Base-by-base conservation (phyloP, 2,113 vertebrate species). In the Myrmophylax atrothorax region DNA sequence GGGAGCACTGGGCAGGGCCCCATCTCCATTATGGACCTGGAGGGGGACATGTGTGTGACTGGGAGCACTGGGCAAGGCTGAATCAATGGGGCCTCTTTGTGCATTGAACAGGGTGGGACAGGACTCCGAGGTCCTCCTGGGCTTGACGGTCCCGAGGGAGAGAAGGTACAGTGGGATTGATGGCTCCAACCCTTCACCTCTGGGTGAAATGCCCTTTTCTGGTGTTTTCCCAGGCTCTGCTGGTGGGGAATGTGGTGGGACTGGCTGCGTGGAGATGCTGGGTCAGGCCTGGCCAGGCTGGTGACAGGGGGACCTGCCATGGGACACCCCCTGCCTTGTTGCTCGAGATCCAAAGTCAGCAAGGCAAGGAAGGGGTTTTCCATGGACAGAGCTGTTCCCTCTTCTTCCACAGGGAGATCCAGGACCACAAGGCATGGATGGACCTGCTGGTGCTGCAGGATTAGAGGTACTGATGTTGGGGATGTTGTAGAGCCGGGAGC, bases 71-170 rank as follows among this genome's bases (percentile, higher is more conserved):
- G 75, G 40, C 67, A 72, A 38, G 50, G 14, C 20, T 72, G 37
- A 8, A 55, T 58, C 49, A 58, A 20, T 42, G 3, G 0, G 4
- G 9, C 10, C 76, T 4, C 35, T 91, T 13, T 85, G 46, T 87
- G 52, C 49, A 81, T 59, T 16, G 16, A 22, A 66, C 93, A 97
- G 97, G 97, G 97, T 3, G 86, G 56, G 15, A 75, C 31, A 1
- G 98, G 99, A 47, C 92, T 91, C 33, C 92, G 3, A 56, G 99
- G 99, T 82, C 53, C 85, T 49, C 85, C 90, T 37, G 99, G 98
- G 29, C 80, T 58, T 1, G 95, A 98, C 2, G 98, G 99, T 70
- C 89, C 94, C 5, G 88, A 97, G 81, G 99, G 99, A 95, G 62
- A 40, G 26, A 99, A 99, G 98, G 99, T 99, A 96, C 0, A 0